Evolutionary conservation across 1,140 invertebrate genomes (phyloP).

Genomic region (Cydia amplana): DNA sequence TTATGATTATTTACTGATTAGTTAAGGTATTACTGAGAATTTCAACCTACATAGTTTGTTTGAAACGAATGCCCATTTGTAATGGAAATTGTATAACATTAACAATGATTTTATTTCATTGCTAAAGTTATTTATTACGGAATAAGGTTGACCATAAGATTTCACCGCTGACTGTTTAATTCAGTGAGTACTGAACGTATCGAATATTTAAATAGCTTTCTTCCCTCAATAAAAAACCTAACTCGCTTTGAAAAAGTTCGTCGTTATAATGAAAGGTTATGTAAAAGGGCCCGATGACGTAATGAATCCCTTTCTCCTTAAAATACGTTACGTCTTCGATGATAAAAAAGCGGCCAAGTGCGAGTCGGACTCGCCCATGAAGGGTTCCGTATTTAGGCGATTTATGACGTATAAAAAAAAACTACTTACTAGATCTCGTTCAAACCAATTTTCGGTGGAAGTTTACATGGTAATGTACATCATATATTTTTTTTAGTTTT

Average conservation of each 20-base stretch:
- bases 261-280: not conserved
- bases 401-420: too few relatives aligned
- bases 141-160: not conserved
- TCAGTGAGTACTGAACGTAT: not conserved
- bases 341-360: too few relatives aligned
- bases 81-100: slow-evolving; percentile 4
- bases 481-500: too few relatives aligned
- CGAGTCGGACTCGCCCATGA: too few relatives aligned
- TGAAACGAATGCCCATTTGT: not conserved
- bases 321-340: slow-evolving; percentile 55
- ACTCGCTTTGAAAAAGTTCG: not conserved
- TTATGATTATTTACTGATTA: slow-evolving; percentile 6
- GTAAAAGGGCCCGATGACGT: slow-evolving; percentile 1
- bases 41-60: not conserved
- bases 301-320: slow-evolving; percentile 47
- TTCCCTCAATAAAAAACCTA: not conserved
- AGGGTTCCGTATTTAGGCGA: too few relatives aligned
- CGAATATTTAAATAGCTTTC: not conserved
- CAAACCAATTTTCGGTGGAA: too few relatives aligned
- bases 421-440: too few relatives aligned
- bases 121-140: not conserved
- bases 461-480: too few relatives aligned
- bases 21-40: not conserved
- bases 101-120: not conserved
- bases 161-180: not conserved